Base-by-base conservation (phyloP, 1,140 invertebrate genomes). In the Aricia agestis region DNA sequence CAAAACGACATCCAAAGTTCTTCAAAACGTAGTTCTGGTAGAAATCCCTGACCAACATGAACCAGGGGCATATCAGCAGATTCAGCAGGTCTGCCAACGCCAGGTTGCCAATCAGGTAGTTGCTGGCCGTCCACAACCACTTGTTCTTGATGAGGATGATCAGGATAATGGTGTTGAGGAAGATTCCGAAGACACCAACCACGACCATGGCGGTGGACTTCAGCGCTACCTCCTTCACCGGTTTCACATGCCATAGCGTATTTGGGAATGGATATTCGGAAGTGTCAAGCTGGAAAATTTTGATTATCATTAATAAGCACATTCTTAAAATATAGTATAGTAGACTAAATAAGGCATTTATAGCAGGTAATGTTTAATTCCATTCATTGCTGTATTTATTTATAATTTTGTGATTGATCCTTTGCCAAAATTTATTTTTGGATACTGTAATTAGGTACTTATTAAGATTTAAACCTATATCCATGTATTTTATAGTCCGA, bases 51-150 rank as follows among this genome's bases (percentile, higher is more conserved):
- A 94, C 92, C 32, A 96, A 86, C 81, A 95, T 94, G 78, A 96
- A 94, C 91, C 93, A 94, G 0, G 96, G 95, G 69, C 96, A 96
- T 9, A 97, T 92, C 2, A 96, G 72, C n/a, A 96, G 87, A 0
- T 95, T 96, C 0, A 95, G 81, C 2, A 97, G 87, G 86, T 97
- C 97, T 0, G 96, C 95, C 3, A 95, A 78, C 0, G 96, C 96
- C 92, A 97, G 94, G 76, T 96, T 97, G 32, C 95, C 93, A 10
- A 98, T 95, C 25, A 97, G 92, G 36, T 96, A 90, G 88, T 97
- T 97, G 3, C 96, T 96, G 0, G 96, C 94, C n/a, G 95, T 95
- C 71, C 94, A 93, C 69, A 97, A 92, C 74, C 95, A 93, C 75
- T 93, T 93, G 78, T 95, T 94, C n/a, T 91, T 93, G 0, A 93